A percentile compares a stretch with the other conserved stretches of the same genome.
phyloP scores from a whole-genome alignment of 2,113 vertebrate genomes.

The Ploceus nigricollis region DNA sequence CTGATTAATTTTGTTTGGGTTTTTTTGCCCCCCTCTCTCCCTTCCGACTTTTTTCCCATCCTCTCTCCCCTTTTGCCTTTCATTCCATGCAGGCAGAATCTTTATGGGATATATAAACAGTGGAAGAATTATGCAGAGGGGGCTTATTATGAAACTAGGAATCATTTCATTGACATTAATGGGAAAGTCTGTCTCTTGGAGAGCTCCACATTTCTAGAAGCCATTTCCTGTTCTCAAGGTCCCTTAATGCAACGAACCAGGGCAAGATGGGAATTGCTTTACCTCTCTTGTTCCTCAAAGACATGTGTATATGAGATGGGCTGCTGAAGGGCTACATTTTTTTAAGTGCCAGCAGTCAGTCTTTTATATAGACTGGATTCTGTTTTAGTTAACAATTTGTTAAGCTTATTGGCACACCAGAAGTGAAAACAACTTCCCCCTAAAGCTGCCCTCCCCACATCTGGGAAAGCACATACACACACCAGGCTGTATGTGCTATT shows the following conservation, averaged over 20 bases:
- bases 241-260: constrained; percentile 34
- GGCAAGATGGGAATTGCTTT: constrained; percentile 19
- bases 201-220: constrained; percentile 56
- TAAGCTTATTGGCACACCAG: background rate
- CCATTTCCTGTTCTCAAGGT: constrained; percentile 46
- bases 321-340: background rate
- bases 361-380: background rate
- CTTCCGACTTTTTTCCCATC: background rate
- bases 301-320: background rate
- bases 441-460: background rate
- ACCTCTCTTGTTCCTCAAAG: background rate
- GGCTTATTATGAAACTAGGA: constrained; percentile 54
- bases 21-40: background rate
- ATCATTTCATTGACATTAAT: constrained; percentile 70
- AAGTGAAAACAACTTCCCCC: background rate
- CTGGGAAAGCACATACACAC: background rate
- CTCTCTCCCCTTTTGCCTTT: background rate
- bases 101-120: constrained; percentile 46
- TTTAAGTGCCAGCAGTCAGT: background rate
- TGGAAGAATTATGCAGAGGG: constrained; percentile 48
- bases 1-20: background rate
- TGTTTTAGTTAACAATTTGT: background rate
- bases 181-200: constrained; percentile 66
- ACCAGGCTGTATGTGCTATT: background rate
- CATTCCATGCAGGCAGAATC: background rate